Conservation (phyloP, 2,113 vertebrate genomes). For the Zingel zingel region DNA sequence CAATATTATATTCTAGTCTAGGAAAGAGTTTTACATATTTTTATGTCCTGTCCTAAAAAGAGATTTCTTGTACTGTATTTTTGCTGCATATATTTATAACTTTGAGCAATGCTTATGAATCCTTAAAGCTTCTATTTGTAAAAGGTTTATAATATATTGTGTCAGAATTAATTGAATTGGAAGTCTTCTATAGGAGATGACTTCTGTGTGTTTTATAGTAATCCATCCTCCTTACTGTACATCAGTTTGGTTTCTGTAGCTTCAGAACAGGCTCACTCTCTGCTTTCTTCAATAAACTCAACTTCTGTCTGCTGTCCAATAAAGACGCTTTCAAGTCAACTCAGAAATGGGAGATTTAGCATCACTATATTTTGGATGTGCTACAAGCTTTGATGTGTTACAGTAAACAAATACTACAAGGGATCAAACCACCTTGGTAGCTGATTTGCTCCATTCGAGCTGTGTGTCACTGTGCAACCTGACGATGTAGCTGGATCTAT, state of each 20-base stretch:
- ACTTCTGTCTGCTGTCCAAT: background rate
- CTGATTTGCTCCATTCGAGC: background rate
- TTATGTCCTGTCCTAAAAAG: slow-evolving; percentile 56
- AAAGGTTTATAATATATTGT: slow-evolving; percentile 51
- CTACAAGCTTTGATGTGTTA: background rate
- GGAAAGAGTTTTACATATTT: slow-evolving; percentile 66
- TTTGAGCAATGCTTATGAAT: slow-evolving; percentile 39
- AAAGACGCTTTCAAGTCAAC: slow-evolving; percentile 23
- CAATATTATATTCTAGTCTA: slow-evolving; percentile 13
- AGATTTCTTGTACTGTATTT: slow-evolving; percentile 71
- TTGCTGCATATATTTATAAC: slow-evolving; percentile 73
- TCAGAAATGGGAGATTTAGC: slow-evolving; percentile 16
- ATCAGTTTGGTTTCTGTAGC: background rate
- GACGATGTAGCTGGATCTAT: slow-evolving; percentile 7
- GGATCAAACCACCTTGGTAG: background rate
- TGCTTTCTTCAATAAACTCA: background rate
- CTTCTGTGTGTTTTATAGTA: slow-evolving; percentile 14
- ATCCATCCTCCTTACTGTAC: background rate
- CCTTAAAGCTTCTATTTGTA: slow-evolving; percentile 46
- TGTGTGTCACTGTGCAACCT: slow-evolving; percentile 8
- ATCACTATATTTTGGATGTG: background rate
- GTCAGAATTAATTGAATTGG: slow-evolving; percentile 22
- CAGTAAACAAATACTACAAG: background rate
- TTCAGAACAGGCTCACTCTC: background rate
- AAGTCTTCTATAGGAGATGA: slow-evolving; percentile 40